A percentile compares a stretch with the other conserved stretches of the same genome.
phyloP scores from a whole-genome alignment of 2,113 vertebrate species.

The Microtus oregoni region DNA sequence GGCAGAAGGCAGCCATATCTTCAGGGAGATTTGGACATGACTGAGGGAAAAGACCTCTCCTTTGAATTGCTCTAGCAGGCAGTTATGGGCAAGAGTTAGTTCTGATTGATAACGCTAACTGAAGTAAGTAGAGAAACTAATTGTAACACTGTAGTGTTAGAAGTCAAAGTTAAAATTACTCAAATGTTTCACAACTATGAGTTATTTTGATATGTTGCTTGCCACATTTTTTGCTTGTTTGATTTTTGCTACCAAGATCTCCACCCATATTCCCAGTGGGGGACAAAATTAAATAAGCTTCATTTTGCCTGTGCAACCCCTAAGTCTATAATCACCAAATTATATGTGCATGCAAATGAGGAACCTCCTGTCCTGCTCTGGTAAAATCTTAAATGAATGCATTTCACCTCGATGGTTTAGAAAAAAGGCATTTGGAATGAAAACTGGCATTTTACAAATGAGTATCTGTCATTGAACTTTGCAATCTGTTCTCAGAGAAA shows the following conservation, averaged over 20 bases:
- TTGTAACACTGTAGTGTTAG: neutral
- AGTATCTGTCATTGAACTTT: neutral
- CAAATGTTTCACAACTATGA: neutral
- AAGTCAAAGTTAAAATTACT: conserved; percentile 7
- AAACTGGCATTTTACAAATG: conserved; percentile 37
- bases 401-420: conserved; percentile 61
- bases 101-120: conserved; percentile 34
- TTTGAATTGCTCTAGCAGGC: neutral
- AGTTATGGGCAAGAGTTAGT: neutral
- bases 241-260: neutral
- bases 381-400: conserved; percentile 57
- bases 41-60: neutral
- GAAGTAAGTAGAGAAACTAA: neutral
- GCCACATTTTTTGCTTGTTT: neutral
- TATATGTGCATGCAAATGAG: conserved; percentile 46
- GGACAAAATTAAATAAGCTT: conserved; percentile 37
- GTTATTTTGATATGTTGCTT: neutral
- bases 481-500: conserved; percentile 33
- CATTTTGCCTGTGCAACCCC: neutral
- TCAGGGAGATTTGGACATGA: neutral
- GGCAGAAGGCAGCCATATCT: neutral
- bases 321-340: neutral
- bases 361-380: conserved; percentile 69
- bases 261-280: neutral
- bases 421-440: conserved; percentile 71